Base-by-base conservation (phyloP, 2,888 invertebrate species). In the Tortricodes alternella region DNA sequence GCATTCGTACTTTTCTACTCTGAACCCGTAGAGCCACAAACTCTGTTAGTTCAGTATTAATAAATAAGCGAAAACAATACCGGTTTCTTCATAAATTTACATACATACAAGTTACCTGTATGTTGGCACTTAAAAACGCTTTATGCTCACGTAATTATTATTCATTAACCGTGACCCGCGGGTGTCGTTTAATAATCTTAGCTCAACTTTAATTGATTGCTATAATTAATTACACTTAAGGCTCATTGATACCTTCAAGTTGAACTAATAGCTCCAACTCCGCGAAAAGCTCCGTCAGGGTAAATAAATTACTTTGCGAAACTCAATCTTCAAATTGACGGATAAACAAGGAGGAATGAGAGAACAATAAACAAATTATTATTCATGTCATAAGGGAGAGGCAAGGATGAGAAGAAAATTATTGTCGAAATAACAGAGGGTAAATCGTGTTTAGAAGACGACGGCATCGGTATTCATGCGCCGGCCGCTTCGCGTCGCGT, bases 361-460 rank as follows among this genome's bases (percentile, higher is more conserved):
- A 76, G 74, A 73, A 78, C 76, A 78, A 79, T 77, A 79, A 80
- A 80, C 78, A 79, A 80, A 79, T 82, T 78, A 78, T 78, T 78
- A 80, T 81, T 79, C 78, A 76, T 73, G 74, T 70, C 71, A 68
- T 73, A 72, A 76, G 67, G 62, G 65, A 64, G 66, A 70, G 65
- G 62, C 64, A 63, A 55, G 67, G 71, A 71, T 63, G 71, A 67
- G 69, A 72, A 64, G 66, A 72, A 71, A 76, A 74, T 76, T 71
- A 73, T 68, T 63, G 63, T 67, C 64, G 68, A 70, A 74, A 74
- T 76, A 74, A 73, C 70, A 68, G 66, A 67, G 71, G 70, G 70
- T 69, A 70, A 71, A 73, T 72, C 74, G 70, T 69, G 67, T 76
- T 73, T 70, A 66, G 69, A 60, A 62, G 50, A 51, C 43, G 46